phyloP scores from a whole-genome alignment of 2,888 invertebrate genomes.

The Pyrrhia umbra region DNA sequence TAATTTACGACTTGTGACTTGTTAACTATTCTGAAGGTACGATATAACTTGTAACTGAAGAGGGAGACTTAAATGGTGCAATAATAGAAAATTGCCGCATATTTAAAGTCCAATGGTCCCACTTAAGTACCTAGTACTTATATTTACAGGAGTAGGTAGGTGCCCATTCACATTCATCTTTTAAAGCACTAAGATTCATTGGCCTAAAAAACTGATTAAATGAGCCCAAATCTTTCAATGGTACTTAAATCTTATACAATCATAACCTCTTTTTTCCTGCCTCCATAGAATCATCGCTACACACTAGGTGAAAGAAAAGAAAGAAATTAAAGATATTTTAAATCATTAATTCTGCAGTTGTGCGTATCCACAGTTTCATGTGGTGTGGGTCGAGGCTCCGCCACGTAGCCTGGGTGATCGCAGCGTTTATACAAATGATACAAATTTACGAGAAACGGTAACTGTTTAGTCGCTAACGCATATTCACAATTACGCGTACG shows the following conservation, averaged over 20 bases:
- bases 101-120: slow-evolving; percentile 14
- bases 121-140: background rate
- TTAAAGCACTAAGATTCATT: no score
- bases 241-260: no score
- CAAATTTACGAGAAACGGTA: slow-evolving; percentile 69
- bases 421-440: slow-evolving; percentile 77
- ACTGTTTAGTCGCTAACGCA: slow-evolving; percentile 66
- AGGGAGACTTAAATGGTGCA: slow-evolving; percentile 40
- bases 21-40: slow-evolving; percentile 40
- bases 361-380: slow-evolving; percentile 45
- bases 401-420: slow-evolving; percentile 35
- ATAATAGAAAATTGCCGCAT: slow-evolving; percentile 40
- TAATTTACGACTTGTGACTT: slow-evolving; percentile 47
- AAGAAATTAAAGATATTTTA: slow-evolving; percentile 3
- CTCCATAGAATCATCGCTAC: background rate
- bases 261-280: background rate
- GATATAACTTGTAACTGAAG: slow-evolving; percentile 35
- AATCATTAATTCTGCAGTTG: slow-evolving; percentile 21
- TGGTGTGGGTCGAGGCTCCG: slow-evolving; percentile 49
- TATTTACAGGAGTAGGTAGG: background rate
- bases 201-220: no score
- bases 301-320: slow-evolving; percentile 24
- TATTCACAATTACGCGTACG: slow-evolving; percentile 61
- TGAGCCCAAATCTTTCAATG: no score
- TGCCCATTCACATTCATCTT: no score